phyloP scores from a whole-genome alignment of 2,113 vertebrate species.

The Neomonachus schauinslandi region DNA sequence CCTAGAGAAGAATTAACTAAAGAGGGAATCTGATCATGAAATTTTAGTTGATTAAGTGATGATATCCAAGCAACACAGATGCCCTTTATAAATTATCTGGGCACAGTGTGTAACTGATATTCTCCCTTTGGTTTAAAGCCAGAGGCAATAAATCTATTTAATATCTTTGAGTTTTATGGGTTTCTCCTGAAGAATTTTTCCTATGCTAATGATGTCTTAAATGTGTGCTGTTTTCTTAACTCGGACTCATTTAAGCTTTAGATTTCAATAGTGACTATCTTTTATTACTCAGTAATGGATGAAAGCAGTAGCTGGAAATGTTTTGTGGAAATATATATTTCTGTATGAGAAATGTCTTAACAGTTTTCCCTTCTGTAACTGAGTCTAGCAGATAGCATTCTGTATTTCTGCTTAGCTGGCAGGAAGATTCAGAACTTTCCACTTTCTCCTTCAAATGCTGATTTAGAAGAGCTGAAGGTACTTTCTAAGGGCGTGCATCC shows the following conservation, averaged over 20 bases:
- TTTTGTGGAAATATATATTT: conserved; percentile 44
- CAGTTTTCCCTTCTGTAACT: background rate
- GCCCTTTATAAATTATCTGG: conserved; percentile 77
- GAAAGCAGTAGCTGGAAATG: conserved; percentile 55
- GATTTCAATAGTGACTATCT: conserved; percentile 78
- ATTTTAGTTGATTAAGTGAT: conserved; percentile 76
- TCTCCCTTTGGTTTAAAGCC: conserved; percentile 81
- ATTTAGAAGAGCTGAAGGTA: conserved; percentile 1
- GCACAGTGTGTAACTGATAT: conserved; percentile 75
- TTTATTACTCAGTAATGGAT: conserved; percentile 68
- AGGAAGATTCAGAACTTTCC: background rate
- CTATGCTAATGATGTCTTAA: conserved; percentile 76
- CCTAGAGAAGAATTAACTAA: conserved; percentile 71
- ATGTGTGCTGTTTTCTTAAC: conserved; percentile 78
- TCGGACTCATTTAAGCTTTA: conserved; percentile 68
- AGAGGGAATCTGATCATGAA: conserved; percentile 76
- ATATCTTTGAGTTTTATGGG: conserved; percentile 77
- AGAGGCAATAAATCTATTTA: conserved; percentile 84
- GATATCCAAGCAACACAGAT: conserved; percentile 74
- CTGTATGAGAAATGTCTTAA: conserved; percentile 2
- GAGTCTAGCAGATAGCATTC: background rate
- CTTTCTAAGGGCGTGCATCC: background rate
- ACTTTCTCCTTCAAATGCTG: conserved; percentile 1
- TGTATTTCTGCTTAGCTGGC: background rate
- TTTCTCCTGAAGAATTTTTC: conserved; percentile 77